Conservation (phyloP, 2,797 vertebrate species). For the Lacerta agilis region DNA sequence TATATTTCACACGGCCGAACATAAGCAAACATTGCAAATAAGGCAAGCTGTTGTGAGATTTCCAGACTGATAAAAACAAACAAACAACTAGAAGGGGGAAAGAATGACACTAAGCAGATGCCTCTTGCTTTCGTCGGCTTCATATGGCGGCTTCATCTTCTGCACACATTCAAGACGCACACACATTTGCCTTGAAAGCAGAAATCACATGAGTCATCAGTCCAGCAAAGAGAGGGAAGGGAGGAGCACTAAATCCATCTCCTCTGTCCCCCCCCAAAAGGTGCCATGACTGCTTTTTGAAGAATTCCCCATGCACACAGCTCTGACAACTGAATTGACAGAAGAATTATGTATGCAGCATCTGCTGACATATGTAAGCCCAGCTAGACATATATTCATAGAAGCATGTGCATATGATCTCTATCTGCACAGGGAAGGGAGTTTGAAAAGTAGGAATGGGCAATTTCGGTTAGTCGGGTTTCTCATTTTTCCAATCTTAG, state of each 20-base stretch:
- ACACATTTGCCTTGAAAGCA: too few species aligned
- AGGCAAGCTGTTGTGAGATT: not conserved
- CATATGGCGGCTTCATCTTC: not conserved
- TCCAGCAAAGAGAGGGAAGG: not conserved
- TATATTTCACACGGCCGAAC: not conserved
- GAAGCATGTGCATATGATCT: not conserved
- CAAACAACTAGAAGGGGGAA: not conserved
- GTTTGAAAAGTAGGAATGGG: too few species aligned
- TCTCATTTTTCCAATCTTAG: too few species aligned
- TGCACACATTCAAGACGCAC: not conserved
- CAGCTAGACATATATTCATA: not conserved
- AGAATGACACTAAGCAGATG: not conserved
- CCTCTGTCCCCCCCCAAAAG: too few species aligned
- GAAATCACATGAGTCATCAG: not conserved
- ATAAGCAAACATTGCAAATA: not conserved
- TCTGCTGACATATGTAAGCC: too few species aligned
- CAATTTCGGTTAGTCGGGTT: too few species aligned
- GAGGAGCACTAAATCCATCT: not conserved
- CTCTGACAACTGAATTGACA: not conserved
- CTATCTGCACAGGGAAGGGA: not conserved
- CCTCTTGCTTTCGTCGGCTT: not conserved
- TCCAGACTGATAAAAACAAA: not conserved
- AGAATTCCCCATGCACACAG: not conserved
- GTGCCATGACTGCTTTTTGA: not conserved
- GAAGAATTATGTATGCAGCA: too few species aligned